Evolutionary conservation across 2,888 invertebrate genomes (phyloP).

Genomic region (Cataglyphis livida): DNA sequence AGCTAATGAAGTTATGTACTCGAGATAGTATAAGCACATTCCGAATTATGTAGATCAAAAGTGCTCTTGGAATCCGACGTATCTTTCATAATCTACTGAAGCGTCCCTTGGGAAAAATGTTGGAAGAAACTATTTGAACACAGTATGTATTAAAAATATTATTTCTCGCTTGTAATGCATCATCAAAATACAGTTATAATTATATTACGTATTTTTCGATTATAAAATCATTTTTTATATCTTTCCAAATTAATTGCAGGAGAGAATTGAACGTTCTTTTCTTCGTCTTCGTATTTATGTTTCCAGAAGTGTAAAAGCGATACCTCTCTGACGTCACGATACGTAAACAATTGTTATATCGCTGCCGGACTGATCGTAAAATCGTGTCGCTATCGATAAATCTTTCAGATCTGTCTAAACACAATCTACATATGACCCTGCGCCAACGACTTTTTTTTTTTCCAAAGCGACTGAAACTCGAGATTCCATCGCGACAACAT

Average conservation of each 20-base stretch:
- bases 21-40: constrained; percentile 56
- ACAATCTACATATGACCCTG: constrained; percentile 74
- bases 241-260: background rate
- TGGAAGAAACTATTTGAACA: background rate
- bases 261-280: background rate
- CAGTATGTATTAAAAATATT: background rate
- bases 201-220: background rate
- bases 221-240: background rate
- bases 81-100: constrained; percentile 37
- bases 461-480: constrained; percentile 18
- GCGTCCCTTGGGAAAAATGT: constrained; percentile 40
- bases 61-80: constrained; percentile 46
- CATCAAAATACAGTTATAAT: background rate
- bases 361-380: constrained; percentile 65
- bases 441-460: constrained; percentile 43
- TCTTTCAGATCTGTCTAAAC: constrained; percentile 79
- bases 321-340: constrained; percentile 56
- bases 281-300: constrained; percentile 8
- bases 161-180: background rate
- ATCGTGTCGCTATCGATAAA: constrained; percentile 77
- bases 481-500: constrained; percentile 1
- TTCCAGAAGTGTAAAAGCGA: constrained; percentile 52
- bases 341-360: constrained; percentile 61
- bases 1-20: constrained; percentile 58
- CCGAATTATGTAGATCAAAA: constrained; percentile 24